Conservation (phyloP, 1,140 invertebrate species). For the Heliconius congener region DNA sequence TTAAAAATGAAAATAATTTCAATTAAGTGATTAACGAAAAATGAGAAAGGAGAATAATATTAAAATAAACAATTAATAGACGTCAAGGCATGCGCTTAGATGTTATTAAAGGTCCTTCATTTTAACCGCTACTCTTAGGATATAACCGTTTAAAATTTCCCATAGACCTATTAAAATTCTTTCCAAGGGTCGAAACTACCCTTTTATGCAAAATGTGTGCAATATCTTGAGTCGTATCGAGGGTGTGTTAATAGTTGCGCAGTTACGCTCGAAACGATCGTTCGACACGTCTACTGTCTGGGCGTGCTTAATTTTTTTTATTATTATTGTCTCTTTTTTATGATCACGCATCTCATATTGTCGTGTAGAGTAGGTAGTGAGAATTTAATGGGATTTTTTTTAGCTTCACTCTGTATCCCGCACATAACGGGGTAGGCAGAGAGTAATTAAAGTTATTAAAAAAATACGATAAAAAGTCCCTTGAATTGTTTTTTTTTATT, state of each 20-base stretch:
- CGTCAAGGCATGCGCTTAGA: not conserved
- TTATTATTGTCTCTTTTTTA: slow-evolving; percentile 3
- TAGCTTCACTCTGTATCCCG: too few species aligned
- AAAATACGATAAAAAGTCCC: too few species aligned
- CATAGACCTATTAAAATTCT: slow-evolving; percentile 60
- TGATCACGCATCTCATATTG: not conserved
- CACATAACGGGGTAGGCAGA: too few species aligned
- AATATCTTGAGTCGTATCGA: slow-evolving; percentile 53
- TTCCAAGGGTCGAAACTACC: slow-evolving; percentile 32
- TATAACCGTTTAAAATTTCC: slow-evolving; percentile 3
- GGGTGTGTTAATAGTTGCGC: slow-evolving; percentile 44
- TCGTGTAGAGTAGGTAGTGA: not conserved
- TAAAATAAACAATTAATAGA: not conserved
- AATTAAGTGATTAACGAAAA: not conserved
- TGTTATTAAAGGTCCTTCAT: not conserved
- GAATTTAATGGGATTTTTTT: not conserved
- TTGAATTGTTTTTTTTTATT: not conserved
- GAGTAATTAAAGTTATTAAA: too few species aligned
- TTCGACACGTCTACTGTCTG: not conserved
- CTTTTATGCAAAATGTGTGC: slow-evolving; percentile 66
- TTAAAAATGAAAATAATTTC: too few species aligned
- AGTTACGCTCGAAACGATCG: slow-evolving; percentile 22
- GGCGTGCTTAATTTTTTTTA: not conserved
- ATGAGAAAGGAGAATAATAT: not conserved
- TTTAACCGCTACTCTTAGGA: not conserved